Base-by-base conservation (phyloP, 2,113 vertebrate genomes). In the Sinocyclocheilus rhinocerous region DNA sequence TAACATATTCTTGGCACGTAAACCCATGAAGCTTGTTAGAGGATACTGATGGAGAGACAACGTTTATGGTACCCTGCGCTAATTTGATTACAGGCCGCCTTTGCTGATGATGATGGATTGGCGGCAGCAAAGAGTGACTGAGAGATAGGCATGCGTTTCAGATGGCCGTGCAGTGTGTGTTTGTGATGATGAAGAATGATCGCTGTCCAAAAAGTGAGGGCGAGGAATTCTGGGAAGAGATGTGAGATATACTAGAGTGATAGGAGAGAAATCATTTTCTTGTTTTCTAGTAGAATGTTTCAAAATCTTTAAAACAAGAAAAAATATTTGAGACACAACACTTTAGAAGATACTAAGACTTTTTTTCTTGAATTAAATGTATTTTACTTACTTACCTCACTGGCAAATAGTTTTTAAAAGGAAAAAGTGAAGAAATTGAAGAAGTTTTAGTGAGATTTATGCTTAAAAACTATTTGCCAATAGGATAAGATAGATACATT, bases 61-160 rank as follows among this genome's bases (percentile, higher is more conserved):
- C 83, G 55, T 81, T 90, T 87, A 80, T 72, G 65, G 73, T 76
- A 84, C 87, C 61, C 75, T 89, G 12, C 57, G 85, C 82, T 88
- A 76, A 92, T 90, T 90, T 86, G 9, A 26, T 82, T 83, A 86
- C 20, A 73, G 86, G 63, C 6, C 16, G 36, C 80, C 61, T 81
- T 73, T 45, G 82, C 84, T 87, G 86, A 88, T 88, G 79, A 93
- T 90, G 90, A 90, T 90, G 88, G 86, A 93, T 89, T 73, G 73
- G 83, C 75, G 77, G 84, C n/a, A 50, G 18, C 75, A 65, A 22
- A 73, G 57, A 76, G 73, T 18, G 24, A 63, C 61, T 73, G 15
- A 61, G 48, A 88, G 84, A 86, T 70, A 70, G 78, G 83, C 87
- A 82, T 89, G 85, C n/a, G 5, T 83, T 87, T 83, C 91, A 93